Percentiles rank a stretch among this genome's conserved stretches.
Conservation (phyloP, 2,888 invertebrate species). For the Caenorhabditis afra region DNA sequence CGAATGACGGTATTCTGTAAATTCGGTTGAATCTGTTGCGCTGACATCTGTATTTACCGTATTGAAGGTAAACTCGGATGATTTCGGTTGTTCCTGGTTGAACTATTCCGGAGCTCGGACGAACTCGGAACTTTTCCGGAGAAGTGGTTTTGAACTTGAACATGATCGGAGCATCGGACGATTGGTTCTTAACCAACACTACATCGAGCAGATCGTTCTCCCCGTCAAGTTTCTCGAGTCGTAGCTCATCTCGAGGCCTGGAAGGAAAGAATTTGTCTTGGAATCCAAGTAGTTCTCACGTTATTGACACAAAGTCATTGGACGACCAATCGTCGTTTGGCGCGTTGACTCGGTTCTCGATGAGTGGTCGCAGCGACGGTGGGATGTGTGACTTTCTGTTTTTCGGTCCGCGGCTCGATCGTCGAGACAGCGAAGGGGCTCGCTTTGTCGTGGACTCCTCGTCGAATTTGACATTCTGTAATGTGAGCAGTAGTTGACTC, state of each 20-base stretch:
- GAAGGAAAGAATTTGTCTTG: conserved; percentile 10
- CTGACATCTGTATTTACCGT: conserved; percentile 54
- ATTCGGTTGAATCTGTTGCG: no score
- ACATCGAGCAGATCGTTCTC: conserved; percentile 71
- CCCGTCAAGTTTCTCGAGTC: conserved; percentile 63
- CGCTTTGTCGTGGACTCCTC: conserved; percentile 65
- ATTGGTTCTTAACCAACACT: conserved; percentile 66
- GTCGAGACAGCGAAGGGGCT: conserved; percentile 59
- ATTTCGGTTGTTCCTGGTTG: conserved; percentile 67
- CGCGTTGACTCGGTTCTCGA: conserved; percentile 64
- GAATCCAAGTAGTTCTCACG: conserved; percentile 31
- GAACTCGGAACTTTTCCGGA: conserved; percentile 94
- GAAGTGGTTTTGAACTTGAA: conserved; percentile 92
- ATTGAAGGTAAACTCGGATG: conserved; percentile 73
- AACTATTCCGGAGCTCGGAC: conserved; percentile 84
- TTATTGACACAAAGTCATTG: conserved; percentile 62
- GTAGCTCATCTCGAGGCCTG: conserved; percentile 72
- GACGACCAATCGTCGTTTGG: conserved; percentile 62
- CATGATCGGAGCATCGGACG: conserved; percentile 60
- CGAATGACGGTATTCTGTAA: conserved; percentile 73
- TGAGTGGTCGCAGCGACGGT: conserved; percentile 59
- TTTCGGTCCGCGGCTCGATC: conserved; percentile 65
- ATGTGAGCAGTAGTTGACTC: conserved; percentile 9
- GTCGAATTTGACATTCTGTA: conserved; percentile 71
- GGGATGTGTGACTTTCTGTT: conserved; percentile 64